These are phyloP conservation scores for Paraescarpia echinospica DNA, from an alignment of 1,140 invertebrate genomes.

Conservation along the genomic window DNA sequence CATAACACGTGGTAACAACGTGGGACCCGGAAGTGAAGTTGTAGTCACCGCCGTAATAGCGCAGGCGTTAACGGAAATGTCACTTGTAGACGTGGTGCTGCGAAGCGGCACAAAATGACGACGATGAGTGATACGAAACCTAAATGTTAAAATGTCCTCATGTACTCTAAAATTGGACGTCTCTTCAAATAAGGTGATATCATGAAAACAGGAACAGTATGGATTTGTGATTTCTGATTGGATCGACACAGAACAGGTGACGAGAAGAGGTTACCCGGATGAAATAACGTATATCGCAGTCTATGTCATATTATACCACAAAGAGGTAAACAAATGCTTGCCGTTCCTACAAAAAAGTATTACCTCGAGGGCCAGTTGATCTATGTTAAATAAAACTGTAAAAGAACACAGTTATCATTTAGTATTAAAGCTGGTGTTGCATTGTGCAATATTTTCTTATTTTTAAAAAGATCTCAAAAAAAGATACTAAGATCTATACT, in stretches of 20 bases:
- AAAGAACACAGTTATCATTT: neutral
- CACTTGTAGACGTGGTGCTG: neutral
- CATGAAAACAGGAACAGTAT: neutral
- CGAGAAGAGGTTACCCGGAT: neutral
- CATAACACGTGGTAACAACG: neutral
- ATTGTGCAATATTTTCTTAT: neutral
- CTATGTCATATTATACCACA: neutral
- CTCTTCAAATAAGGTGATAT: neutral
- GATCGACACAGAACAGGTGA: neutral
- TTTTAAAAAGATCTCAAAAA: no score
- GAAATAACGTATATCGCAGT: neutral
- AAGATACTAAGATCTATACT: neutral
- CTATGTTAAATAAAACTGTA: neutral
- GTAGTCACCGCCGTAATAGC: neutral
- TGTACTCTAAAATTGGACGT: neutral
- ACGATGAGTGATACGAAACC: neutral
- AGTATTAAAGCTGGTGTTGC: neutral
- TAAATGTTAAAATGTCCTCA: neutral
- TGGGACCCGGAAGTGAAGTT: neutral
- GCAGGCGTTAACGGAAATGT: neutral
- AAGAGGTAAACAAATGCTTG: neutral
- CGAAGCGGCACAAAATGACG: neutral
- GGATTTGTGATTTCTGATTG: neutral
- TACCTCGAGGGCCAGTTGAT: neutral
- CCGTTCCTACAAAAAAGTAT: neutral